Conservation (phyloP, 1,140 invertebrate species). For the Steinernema khuongi region DNA sequence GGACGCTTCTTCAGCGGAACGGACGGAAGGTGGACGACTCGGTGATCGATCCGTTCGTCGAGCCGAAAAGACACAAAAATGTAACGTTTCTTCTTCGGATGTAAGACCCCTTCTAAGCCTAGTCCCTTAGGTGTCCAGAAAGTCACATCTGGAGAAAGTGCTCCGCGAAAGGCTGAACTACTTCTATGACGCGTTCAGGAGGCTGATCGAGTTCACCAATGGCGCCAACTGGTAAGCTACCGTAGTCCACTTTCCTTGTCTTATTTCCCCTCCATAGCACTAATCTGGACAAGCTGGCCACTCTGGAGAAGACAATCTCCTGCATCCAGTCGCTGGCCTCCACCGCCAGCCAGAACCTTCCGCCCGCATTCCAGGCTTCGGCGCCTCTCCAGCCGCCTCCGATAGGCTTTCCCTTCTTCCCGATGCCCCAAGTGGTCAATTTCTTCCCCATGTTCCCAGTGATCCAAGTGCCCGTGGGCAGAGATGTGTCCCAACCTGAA, state of each 20-base stretch:
- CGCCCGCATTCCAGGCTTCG: neutral
- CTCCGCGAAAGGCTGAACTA: constrained; percentile 1
- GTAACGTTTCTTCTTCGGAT: neutral
- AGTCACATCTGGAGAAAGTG: neutral
- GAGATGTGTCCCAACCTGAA: no score
- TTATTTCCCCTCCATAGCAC: neutral
- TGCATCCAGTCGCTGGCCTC: neutral
- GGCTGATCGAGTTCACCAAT: neutral
- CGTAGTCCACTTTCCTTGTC: neutral
- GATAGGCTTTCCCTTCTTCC: neutral
- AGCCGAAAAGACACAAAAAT: neutral
- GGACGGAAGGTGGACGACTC: neutral
- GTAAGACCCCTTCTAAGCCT: neutral
- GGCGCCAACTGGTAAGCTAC: neutral
- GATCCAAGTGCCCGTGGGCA: neutral
- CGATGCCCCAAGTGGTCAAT: neutral
- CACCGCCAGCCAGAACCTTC: neutral
- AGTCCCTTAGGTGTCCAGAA: neutral
- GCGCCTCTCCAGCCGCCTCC: neutral
- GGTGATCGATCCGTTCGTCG: neutral
- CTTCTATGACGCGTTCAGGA: constrained; percentile 9
- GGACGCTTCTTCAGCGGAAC: neutral
- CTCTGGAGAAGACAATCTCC: neutral
- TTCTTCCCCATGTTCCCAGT: neutral
- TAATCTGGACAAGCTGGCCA: neutral